Base-by-base conservation (phyloP, 1,140 invertebrate species). In the Chymomyza costata region DNA sequence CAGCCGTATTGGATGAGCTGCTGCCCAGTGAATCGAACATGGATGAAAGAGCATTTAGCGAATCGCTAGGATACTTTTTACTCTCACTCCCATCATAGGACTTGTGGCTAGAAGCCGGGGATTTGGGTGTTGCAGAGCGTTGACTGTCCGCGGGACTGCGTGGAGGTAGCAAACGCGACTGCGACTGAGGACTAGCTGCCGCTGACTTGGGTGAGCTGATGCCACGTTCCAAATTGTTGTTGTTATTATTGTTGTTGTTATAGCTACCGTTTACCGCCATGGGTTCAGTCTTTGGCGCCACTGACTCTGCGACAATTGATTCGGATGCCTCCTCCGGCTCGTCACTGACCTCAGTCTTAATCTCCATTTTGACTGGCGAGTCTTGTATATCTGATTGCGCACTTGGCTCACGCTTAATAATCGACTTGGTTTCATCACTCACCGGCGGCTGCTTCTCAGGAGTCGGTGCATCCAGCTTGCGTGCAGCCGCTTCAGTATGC, bases 31-130 rank as follows among this genome's bases (percentile, higher is more conserved):
- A 84, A 83, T 95, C 94, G 63, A 95, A 95, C 94, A 95, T 95
- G 11, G 94, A 95, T 2, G 93, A 94, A 0, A 96, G 86, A 0
- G 94, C 94, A 7, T 93, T 93, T 10, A 95, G 87, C 58, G 93
- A 94, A 19, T 84, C 82, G 11, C 80, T 86, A 16, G 82, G 76
- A 51, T 87, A 89, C 15, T 91, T 89, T 1, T 90, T 89, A 34
- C 13, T 14, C 28, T 90, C 89, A 46, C 92, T 91, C 18, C 83
- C 78, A 47, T 87, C 87, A 41, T 76, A 82, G n/a, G 78, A 82
- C 30, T 82, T 82, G 47, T 85, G 69, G 17, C 89, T 87, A 16
- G 89, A 89, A 1, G 91, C 91, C 0, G 92, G 92, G 57, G 91
- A 91, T 34, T 91, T 86, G 1, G 91, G 91, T 2, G 91, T 92